Percentiles rank a stretch among this genome's conserved stretches.
phyloP scores from a whole-genome alignment of 1,140 invertebrate genomes.

The Macrobrachium rosenbergii region DNA sequence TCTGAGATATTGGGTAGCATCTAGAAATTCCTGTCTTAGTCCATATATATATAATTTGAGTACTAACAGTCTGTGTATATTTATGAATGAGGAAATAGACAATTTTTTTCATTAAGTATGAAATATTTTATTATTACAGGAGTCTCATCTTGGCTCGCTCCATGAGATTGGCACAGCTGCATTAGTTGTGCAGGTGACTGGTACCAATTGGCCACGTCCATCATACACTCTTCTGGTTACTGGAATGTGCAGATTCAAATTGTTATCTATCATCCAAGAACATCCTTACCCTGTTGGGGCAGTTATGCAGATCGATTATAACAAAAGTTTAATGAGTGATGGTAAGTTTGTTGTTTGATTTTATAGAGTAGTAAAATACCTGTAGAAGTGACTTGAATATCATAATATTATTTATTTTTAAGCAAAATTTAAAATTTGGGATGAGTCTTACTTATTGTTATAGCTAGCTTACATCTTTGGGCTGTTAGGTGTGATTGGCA shows the following conservation, averaged over 20 bases:
- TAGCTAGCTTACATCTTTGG: too few relatives aligned
- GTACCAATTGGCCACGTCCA: constrained; percentile 74
- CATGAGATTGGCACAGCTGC: constrained; percentile 72
- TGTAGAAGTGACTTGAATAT: not conserved
- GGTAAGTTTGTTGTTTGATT: not conserved
- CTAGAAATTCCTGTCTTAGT: too few relatives aligned
- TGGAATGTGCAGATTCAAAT: constrained; percentile 73
- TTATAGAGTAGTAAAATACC: too few relatives aligned
- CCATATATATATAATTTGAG: too few relatives aligned
- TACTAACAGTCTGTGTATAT: too few relatives aligned
- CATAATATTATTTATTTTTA: not conserved
- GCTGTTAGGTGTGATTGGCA: too few relatives aligned
- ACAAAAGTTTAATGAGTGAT: constrained; percentile 67
- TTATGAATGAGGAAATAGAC: too few relatives aligned
- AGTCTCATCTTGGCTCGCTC: not conserved
- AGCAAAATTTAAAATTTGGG: too few relatives aligned
- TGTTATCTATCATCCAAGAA: constrained; percentile 72
- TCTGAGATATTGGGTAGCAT: too few relatives aligned
- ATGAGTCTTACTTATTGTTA: too few relatives aligned
- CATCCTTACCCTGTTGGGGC: constrained; percentile 73
- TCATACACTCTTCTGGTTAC: constrained; percentile 74
- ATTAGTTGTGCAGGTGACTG: constrained; percentile 74
- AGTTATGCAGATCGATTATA: constrained; percentile 73
- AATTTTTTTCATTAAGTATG: too few relatives aligned
- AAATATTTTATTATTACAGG: too few relatives aligned